Percentiles rank a stretch among this genome's conserved stretches.
Evolutionary conservation across 2,797 vertebrate genomes (phyloP).

Genomic region (Craterocephalus amniculus): DNA sequence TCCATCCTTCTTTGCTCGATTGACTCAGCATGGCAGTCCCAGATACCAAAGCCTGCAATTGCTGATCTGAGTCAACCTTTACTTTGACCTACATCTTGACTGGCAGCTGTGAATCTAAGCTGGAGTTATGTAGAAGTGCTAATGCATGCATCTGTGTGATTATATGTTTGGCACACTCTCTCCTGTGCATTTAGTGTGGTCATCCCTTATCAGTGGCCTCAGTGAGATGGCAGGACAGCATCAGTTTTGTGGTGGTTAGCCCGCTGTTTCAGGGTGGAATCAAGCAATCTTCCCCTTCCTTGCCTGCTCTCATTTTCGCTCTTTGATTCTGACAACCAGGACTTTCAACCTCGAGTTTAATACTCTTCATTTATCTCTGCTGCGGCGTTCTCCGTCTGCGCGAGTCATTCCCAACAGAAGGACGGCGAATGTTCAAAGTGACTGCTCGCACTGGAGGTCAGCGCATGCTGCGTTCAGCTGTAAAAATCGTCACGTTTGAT

Average conservation of each 20-base stretch:
- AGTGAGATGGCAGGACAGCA: not conserved
- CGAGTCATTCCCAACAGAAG: slow-evolving; percentile 35
- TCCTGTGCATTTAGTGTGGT: slow-evolving; percentile 16
- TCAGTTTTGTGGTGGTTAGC: not conserved
- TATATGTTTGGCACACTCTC: slow-evolving; percentile 12
- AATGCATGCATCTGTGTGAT: slow-evolving; percentile 1
- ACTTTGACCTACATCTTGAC: slow-evolving; percentile 66
- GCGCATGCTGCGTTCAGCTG: slow-evolving; percentile 47
- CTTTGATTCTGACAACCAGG: slow-evolving; percentile 42
- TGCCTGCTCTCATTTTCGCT: slow-evolving; percentile 21
- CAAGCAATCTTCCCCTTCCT: slow-evolving; percentile 8
- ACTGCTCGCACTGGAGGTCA: slow-evolving; percentile 45
- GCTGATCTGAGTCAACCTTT: slow-evolving; percentile 44
- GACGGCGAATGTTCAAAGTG: slow-evolving; percentile 47
- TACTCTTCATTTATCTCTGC: slow-evolving; percentile 36
- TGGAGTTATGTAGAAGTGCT: slow-evolving; percentile 4
- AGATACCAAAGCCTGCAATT: slow-evolving; percentile 25
- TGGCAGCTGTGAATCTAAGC: slow-evolving; percentile 49
- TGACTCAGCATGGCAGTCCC: slow-evolving; percentile 25
- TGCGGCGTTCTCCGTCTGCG: slow-evolving; percentile 27
- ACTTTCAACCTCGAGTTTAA: slow-evolving; percentile 36
- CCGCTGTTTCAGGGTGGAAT: slow-evolving; percentile 2
- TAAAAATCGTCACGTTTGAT: slow-evolving; percentile 56
- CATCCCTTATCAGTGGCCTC: slow-evolving; percentile 6
- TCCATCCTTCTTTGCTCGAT: slow-evolving; percentile 4